These are phyloP conservation scores for Drosophila nannoptera DNA, from an alignment of 1,140 invertebrate genomes.

Conservation along the genomic window DNA sequence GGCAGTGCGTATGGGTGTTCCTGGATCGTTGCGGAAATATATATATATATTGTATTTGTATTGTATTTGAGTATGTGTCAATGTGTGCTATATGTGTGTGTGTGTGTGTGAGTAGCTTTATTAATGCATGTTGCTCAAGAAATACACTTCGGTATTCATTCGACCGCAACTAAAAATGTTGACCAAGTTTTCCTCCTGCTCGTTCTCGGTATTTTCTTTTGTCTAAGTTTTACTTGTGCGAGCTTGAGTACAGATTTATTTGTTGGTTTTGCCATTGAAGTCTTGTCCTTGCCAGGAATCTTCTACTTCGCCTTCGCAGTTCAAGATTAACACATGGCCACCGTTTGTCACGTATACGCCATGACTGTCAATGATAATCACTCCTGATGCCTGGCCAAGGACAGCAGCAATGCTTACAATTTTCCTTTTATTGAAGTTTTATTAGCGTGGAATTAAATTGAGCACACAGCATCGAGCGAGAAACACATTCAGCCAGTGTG, in stretches of 20 bases:
- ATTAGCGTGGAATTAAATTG: conserved; percentile 75
- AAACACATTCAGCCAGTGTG: conserved; percentile 11
- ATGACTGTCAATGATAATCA: conserved; percentile 53
- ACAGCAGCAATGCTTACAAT: conserved; percentile 44
- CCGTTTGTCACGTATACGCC: conserved; percentile 47
- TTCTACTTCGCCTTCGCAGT: conserved; percentile 24
- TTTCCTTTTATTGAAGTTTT: conserved; percentile 66
- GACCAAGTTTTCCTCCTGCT: conserved; percentile 49
- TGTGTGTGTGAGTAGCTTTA: conserved; percentile 24
- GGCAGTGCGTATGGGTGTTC: not conserved
- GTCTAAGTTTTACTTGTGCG: conserved; percentile 47
- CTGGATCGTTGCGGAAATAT: not conserved
- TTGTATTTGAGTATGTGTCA: not conserved
- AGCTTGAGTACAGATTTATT: conserved; percentile 20
- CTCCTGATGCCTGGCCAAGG: conserved; percentile 36
- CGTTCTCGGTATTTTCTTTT: conserved; percentile 32
- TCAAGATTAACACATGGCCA: conserved; percentile 61
- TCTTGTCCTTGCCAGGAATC: conserved; percentile 22
- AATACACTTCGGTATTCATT: conserved; percentile 76
- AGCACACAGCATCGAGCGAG: conserved; percentile 52
- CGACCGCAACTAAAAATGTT: conserved; percentile 76
- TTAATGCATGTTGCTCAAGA: conserved; percentile 59
- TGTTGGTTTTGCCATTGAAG: conserved; percentile 12
- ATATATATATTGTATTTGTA: not conserved
- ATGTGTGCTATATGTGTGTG: not conserved